phyloP scores from a whole-genome alignment of 2,113 vertebrate species.

The Corythornis madagascariensis region DNA sequence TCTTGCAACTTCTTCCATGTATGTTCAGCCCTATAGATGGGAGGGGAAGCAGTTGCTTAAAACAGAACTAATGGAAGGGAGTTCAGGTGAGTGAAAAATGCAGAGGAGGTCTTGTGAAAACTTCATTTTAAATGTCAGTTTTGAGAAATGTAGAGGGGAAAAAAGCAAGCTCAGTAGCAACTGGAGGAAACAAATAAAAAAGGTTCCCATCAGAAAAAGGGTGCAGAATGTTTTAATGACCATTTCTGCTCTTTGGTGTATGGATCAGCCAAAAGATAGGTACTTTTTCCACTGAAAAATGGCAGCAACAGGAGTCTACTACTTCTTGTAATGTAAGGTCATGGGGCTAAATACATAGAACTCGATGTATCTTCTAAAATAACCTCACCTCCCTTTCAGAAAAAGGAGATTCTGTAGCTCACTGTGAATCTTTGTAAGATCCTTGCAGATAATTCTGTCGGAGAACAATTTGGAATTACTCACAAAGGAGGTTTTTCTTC shows the following conservation, averaged over 20 bases:
- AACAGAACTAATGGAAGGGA: not conserved
- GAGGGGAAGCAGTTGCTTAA: not conserved
- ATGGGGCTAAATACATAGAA: not conserved
- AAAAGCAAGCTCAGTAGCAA: not conserved
- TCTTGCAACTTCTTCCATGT: rapidly evolving
- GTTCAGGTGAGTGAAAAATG: not conserved
- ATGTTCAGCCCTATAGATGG: rapidly evolving
- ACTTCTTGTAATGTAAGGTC: not conserved
- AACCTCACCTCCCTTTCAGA: not conserved
- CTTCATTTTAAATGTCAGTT: not conserved
- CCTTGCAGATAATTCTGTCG: not conserved
- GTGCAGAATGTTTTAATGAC: not conserved
- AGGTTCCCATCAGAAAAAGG: not conserved
- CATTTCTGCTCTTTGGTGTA: not conserved
- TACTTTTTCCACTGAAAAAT: not conserved
- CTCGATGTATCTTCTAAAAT: not conserved
- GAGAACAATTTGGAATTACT: constrained; percentile 34
- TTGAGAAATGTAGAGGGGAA: not conserved
- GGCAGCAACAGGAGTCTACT: not conserved
- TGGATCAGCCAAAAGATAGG: not conserved
- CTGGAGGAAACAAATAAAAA: not conserved
- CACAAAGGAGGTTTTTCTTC: constrained; percentile 32
- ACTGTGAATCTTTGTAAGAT: not conserved
- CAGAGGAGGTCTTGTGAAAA: not conserved
- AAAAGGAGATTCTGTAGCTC: not conserved